Conservation (phyloP, 2,113 vertebrate genomes). For the Dromiciops gliroides region DNA sequence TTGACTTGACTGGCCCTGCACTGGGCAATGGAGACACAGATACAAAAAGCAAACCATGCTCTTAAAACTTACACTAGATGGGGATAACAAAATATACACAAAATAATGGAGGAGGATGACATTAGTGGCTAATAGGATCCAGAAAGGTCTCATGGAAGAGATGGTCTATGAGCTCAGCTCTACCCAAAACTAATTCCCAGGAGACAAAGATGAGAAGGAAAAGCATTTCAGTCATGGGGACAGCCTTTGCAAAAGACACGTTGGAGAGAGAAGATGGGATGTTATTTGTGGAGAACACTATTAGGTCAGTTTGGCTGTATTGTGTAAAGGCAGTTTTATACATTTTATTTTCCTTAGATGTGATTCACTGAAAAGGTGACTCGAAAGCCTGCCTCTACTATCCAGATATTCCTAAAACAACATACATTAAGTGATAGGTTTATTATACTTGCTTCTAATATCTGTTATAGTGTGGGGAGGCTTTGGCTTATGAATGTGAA, state of each 20-base stretch:
- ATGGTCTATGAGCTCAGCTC: background rate
- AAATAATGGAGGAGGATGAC: background rate
- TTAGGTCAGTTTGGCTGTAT: background rate
- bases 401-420: background rate
- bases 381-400: background rate
- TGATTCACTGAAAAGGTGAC: background rate
- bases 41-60: background rate
- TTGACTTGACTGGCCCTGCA: background rate
- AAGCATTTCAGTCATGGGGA: background rate
- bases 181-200: background rate
- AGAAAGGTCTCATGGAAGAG: background rate
- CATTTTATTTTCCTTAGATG: background rate
- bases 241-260: background rate
- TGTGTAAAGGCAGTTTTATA: background rate
- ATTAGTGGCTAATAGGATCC: background rate
- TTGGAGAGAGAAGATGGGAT: background rate
- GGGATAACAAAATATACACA: background rate
- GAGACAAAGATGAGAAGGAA: background rate
- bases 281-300: background rate
- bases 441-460: background rate
- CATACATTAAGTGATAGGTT: background rate
- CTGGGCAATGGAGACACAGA: background rate
- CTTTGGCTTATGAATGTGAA: background rate
- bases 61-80: background rate
- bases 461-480: slow-evolving; percentile 8